Percentiles rank a stretch among this genome's conserved stretches.
These are phyloP conservation scores for Diadegma fenestrale DNA, from an alignment of 2,888 invertebrate species.

Conservation along the genomic window DNA sequence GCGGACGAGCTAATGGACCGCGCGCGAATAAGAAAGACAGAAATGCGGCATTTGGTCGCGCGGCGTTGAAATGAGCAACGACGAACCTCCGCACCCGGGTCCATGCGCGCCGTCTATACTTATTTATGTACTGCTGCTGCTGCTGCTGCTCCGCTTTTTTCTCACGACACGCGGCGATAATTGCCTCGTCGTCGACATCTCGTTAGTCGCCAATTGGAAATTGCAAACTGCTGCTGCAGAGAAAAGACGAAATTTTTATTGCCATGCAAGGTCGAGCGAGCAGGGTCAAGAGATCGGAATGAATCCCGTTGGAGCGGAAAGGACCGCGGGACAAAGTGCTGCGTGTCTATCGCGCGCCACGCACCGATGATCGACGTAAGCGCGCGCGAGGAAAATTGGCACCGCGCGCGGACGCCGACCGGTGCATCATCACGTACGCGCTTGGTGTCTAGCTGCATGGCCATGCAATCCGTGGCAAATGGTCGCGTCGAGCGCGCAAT, in stretches of 20 bases:
- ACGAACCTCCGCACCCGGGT: not conserved
- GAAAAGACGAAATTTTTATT: no score
- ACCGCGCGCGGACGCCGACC: not conserved
- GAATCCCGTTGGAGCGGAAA: constrained; percentile 9
- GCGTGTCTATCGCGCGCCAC: constrained; percentile 43
- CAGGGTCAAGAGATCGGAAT: no score
- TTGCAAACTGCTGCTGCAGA: no score
- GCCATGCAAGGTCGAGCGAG: no score
- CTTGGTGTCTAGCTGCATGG: not conserved
- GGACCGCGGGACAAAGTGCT: constrained; percentile 5
- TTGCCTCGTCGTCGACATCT: constrained; percentile 37
- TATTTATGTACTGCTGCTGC: constrained; percentile 21
- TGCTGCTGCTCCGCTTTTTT: constrained; percentile 21
- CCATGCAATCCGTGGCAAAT: no score
- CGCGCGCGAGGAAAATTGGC: constrained; percentile 54
- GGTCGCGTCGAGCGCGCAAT: no score
- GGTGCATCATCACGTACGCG: not conserved
- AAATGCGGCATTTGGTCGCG: constrained; percentile 25
- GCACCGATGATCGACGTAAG: constrained; percentile 63
- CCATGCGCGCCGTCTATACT: not conserved
- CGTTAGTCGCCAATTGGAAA: constrained; percentile 44
- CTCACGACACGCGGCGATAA: constrained; percentile 53
- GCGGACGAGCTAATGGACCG: constrained; percentile 16
- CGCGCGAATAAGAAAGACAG: constrained; percentile 11
- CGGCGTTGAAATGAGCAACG: constrained; percentile 22